A percentile compares a stretch with the other conserved stretches of the same genome.
phyloP scores from a whole-genome alignment of 2,113 vertebrate genomes.

The Dryoscopus gambensis region DNA sequence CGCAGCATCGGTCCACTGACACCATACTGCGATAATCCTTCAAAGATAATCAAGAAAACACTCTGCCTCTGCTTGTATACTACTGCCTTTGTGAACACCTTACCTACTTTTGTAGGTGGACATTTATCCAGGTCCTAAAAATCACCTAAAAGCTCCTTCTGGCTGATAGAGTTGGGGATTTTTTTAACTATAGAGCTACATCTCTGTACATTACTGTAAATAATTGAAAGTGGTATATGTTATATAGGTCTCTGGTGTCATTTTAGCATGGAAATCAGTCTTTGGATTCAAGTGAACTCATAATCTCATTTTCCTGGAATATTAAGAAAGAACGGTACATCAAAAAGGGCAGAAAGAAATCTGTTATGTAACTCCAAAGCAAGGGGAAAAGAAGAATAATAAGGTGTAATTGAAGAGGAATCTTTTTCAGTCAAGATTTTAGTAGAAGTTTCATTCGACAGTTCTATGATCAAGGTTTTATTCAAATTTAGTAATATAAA shows the following conservation, averaged over 20 bases:
- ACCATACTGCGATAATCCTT: not conserved
- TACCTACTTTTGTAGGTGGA: not conserved
- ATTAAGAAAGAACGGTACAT: not conserved
- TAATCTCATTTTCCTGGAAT: not conserved
- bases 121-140: not conserved
- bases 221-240: not conserved
- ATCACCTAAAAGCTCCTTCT: not conserved
- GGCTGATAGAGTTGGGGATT: accelerated
- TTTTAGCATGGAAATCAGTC: not conserved
- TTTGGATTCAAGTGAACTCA: not conserved
- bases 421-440: not conserved
- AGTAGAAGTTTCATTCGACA: not conserved
- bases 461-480: not conserved
- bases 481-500: not conserved
- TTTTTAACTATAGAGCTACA: not conserved
- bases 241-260: not conserved
- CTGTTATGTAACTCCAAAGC: not conserved
- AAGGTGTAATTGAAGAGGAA: not conserved
- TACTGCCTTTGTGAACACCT: not conserved
- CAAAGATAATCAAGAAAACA: not conserved
- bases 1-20: no score
- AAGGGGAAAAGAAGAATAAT: not conserved
- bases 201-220: not conserved
- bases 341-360: not conserved
- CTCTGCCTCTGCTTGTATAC: not conserved